phyloP scores from a whole-genome alignment of 2,113 vertebrate genomes.

The Gobiocypris rarus region DNA sequence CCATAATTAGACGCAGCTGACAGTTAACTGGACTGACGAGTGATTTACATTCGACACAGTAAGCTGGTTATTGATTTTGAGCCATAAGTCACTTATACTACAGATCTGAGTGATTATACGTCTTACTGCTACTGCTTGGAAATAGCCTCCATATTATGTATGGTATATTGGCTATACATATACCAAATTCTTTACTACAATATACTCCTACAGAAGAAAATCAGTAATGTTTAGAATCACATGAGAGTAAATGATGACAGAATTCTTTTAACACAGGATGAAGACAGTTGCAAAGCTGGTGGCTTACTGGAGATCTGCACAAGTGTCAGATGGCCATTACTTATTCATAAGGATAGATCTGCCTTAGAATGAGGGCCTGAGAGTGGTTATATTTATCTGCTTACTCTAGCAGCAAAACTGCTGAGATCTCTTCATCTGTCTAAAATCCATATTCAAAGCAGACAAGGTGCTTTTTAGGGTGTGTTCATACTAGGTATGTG shows the following conservation, averaged over 20 bases:
- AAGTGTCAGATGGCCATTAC: constrained; percentile 62
- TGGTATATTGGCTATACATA: not conserved
- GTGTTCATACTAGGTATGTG: too few relatives aligned
- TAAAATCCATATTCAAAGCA: constrained; percentile 2
- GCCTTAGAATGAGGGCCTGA: constrained; percentile 24
- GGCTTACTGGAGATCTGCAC: not conserved
- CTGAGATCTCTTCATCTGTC: constrained; percentile 29
- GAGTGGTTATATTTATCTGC: constrained; percentile 13
- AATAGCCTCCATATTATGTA: not conserved
- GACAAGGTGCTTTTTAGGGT: not conserved
- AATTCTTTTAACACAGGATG: not conserved
- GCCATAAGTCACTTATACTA: constrained; percentile 7
- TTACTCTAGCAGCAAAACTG: constrained; percentile 24
- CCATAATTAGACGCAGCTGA: constrained; percentile 12
- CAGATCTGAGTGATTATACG: not conserved
- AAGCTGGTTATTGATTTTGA: constrained; percentile 21
- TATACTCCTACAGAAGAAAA: not conserved
- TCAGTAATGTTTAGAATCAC: not conserved
- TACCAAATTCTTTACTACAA: not conserved
- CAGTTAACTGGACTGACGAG: not conserved
- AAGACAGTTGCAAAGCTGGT: constrained; percentile 12
- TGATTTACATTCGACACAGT: constrained; percentile 29
- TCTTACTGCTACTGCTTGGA: not conserved
- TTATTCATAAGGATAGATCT: constrained; percentile 61
- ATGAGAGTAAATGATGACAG: not conserved